Evolutionary conservation across 2,888 invertebrate species (phyloP).

Genomic region (Apantesis nais): DNA sequence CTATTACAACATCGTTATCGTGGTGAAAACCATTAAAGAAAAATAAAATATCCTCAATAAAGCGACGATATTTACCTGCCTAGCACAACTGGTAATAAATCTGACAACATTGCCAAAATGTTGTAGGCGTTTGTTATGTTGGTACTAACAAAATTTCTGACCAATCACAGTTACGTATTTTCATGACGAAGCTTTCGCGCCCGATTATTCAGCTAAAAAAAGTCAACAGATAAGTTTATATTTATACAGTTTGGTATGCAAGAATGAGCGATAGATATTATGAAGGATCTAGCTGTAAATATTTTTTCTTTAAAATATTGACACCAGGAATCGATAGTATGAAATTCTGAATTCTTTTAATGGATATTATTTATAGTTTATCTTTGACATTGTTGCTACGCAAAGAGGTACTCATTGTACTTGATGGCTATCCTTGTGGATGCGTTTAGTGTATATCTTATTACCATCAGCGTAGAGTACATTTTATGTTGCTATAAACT

Average conservation of each 20-base stretch:
- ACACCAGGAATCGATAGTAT: not conserved
- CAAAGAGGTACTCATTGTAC: slow-evolving; percentile 22
- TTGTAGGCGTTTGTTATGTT: slow-evolving; percentile 65
- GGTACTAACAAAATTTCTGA: slow-evolving; percentile 66
- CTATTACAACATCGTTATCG: slow-evolving; percentile 63
- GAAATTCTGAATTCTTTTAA: not conserved
- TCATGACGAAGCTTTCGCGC: slow-evolving; percentile 80
- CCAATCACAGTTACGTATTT: slow-evolving; percentile 68
- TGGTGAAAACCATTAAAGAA: slow-evolving; percentile 71
- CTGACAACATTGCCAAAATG: slow-evolving; percentile 81
- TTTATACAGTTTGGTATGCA: slow-evolving; percentile 45
- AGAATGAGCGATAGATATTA: slow-evolving; percentile 18
- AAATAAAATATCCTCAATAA: slow-evolving; percentile 74
- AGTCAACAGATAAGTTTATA: slow-evolving; percentile 59
- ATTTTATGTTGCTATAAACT: slow-evolving; percentile 16
- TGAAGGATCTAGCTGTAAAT: not conserved
- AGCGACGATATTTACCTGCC: slow-evolving; percentile 82
- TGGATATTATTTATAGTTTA: not conserved
- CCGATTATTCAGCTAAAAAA: slow-evolving; percentile 72
- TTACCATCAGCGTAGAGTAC: slow-evolving; percentile 4
- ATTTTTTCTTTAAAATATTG: not conserved
- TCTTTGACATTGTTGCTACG: slow-evolving; percentile 39
- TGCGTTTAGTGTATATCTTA: not conserved
- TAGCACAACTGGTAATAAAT: slow-evolving; percentile 81
- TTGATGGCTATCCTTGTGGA: not conserved